These are phyloP conservation scores for Watersipora subatra DNA, from an alignment of 1,140 invertebrate species.

Conservation along the genomic window DNA sequence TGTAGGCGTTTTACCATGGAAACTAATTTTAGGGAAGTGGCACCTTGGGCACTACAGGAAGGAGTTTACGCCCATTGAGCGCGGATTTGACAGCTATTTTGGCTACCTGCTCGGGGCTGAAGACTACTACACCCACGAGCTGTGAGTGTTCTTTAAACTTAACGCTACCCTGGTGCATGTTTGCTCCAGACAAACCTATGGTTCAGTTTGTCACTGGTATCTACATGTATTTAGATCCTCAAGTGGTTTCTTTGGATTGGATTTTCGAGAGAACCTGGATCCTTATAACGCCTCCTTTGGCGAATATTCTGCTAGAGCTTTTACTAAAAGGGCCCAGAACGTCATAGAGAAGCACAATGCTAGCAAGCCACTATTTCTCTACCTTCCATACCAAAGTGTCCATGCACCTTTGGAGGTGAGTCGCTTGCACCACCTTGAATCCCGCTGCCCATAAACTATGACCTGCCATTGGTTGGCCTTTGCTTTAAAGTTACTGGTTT, in stretches of 20 bases:
- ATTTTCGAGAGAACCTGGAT: conserved; percentile 5
- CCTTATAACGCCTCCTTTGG: conserved; percentile 3
- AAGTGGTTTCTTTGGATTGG: conserved; percentile 7
- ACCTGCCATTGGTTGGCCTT: too few species aligned
- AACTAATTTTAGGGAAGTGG: conserved; percentile 23
- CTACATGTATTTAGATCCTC: not conserved
- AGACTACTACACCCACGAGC: conserved; percentile 36
- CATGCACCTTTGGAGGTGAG: conserved; percentile 16
- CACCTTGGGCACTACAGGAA: conserved; percentile 43
- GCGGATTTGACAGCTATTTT: conserved; percentile 44
- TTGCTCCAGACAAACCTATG: too few species aligned
- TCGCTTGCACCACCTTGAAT: too few species aligned
- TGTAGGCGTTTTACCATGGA: too few species aligned
- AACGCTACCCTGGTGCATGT: too few species aligned
- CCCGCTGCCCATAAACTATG: too few species aligned
- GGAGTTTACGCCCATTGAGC: conserved; percentile 39
- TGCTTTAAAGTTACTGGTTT: too few species aligned
- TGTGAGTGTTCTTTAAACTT: not conserved
- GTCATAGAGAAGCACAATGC: conserved; percentile 7
- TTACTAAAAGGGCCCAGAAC: conserved; percentile 7
- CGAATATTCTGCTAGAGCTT: conserved; percentile 10
- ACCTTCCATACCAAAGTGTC: conserved; percentile 18
- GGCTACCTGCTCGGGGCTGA: conserved; percentile 42
- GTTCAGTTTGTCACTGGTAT: too few species aligned
- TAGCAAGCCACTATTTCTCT: conserved; percentile 15